phyloP scores from a whole-genome alignment of 2,888 invertebrate species.

The Drosophila cyrtoloma region DNA sequence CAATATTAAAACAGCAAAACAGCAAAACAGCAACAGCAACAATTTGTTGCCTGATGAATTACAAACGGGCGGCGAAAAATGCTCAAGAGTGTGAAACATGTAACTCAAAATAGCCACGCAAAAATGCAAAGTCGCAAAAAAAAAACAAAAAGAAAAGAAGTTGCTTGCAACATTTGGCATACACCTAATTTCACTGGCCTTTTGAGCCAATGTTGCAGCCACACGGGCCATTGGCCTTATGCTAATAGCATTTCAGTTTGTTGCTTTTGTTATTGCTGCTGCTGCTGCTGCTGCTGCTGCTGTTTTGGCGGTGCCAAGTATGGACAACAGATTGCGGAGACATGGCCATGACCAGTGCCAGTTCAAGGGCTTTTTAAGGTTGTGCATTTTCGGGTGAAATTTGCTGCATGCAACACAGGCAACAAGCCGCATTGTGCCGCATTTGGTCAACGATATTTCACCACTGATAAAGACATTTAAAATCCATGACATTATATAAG shows the following conservation, averaged over 20 bases:
- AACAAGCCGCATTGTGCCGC: slow-evolving; percentile 44
- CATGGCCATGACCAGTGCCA: slow-evolving; percentile 57
- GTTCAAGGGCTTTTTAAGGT: slow-evolving; percentile 72
- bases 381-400: slow-evolving; percentile 57
- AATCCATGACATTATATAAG: slow-evolving; percentile 48
- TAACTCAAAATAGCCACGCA: slow-evolving; percentile 60
- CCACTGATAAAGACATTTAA: slow-evolving; percentile 55
- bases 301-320: slow-evolving; percentile 64
- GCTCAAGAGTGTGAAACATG: slow-evolving; percentile 68
- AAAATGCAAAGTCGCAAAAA: slow-evolving; percentile 22
- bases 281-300: slow-evolving; percentile 14
- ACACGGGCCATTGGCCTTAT: slow-evolving; percentile 43
- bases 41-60: slow-evolving; percentile 63
- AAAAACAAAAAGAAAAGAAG: slow-evolving; percentile 2
- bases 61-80: slow-evolving; percentile 63
- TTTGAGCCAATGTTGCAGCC: slow-evolving; percentile 33
- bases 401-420: slow-evolving; percentile 35
- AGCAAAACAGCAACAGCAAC: slow-evolving; percentile 24
- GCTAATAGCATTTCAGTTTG: slow-evolving; percentile 31
- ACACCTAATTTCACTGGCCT: slow-evolving; percentile 49
- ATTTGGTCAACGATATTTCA: slow-evolving; percentile 50
- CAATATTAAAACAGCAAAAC: slow-evolving; percentile 27
- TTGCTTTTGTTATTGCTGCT: slow-evolving; percentile 11
- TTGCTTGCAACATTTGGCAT: slow-evolving; percentile 34
- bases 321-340: slow-evolving; percentile 41